These are phyloP conservation scores for Caenorhabditis virilis DNA, from an alignment of 2,888 invertebrate species.

Conservation along the genomic window DNA sequence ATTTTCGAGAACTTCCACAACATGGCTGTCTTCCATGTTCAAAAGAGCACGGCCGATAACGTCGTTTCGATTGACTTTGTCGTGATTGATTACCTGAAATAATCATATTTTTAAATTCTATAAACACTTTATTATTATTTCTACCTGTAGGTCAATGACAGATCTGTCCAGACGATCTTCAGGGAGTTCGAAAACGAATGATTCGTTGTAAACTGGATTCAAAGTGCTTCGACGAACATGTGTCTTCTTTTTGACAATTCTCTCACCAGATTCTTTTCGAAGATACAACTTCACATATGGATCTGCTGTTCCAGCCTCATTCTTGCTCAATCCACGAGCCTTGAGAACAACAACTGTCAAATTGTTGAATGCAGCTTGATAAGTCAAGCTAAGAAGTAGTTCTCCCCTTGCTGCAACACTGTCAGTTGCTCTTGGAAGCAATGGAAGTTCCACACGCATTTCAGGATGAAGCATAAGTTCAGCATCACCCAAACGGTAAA, in stretches of 20 bases:
- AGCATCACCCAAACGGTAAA: conserved; percentile 73
- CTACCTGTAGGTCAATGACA: conserved; percentile 54
- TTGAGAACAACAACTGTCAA: conserved; percentile 95
- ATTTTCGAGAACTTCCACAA: conserved; percentile 77
- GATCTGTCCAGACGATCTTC: conserved; percentile 45
- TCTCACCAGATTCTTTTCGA: conserved; percentile 84
- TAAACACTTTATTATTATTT: neutral
- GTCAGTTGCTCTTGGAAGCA: conserved; percentile 53
- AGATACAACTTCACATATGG: conserved; percentile 97
- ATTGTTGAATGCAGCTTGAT: conserved; percentile 94
- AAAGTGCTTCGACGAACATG: conserved; percentile 81
- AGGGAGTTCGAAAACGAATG: conserved; percentile 95
- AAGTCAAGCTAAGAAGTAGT: conserved; percentile 90
- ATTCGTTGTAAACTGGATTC: conserved; percentile 98
- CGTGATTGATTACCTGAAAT: conserved; percentile 53
- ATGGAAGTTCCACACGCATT: conserved; percentile 52
- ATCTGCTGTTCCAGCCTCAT: conserved; percentile 79
- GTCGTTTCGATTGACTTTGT: conserved; percentile 48
- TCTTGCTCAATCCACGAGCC: conserved; percentile 91
- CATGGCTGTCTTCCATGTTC: conserved; percentile 51
- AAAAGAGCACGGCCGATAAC: conserved; percentile 52
- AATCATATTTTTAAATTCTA: neutral
- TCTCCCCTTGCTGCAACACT: conserved; percentile 49
- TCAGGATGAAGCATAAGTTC: conserved; percentile 68
- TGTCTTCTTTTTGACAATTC: conserved; percentile 97